These are phyloP conservation scores for Dicaeum eximium DNA, from an alignment of 2,113 vertebrate species.

Conservation along the genomic window DNA sequence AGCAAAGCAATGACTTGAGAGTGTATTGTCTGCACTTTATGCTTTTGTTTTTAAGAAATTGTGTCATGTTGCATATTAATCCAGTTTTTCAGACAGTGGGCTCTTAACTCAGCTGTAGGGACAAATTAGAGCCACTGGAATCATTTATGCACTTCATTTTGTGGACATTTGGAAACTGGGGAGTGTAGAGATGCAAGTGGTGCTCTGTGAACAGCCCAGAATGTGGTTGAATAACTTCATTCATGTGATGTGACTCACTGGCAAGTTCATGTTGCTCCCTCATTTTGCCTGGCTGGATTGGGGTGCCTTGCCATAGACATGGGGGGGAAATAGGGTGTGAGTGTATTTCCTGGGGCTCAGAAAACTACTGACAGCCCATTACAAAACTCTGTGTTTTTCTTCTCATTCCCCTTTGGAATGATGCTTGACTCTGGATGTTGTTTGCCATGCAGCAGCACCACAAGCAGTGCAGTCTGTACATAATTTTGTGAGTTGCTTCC, in stretches of 20 bases:
- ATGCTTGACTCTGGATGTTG: not conserved
- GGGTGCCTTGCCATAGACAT: not conserved
- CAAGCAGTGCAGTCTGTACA: not conserved
- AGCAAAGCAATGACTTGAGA: not conserved
- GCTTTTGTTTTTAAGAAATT: not conserved
- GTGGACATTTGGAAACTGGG: not conserved
- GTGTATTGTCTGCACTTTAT: not conserved
- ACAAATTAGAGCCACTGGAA: not conserved
- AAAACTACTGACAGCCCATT: not conserved
- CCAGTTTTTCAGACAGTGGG: not conserved
- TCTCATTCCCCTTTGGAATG: not conserved
- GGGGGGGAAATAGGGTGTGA: not conserved
- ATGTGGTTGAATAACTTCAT: not conserved
- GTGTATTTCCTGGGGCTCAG: not conserved
- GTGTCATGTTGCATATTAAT: not conserved
- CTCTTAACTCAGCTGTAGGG: not conserved
- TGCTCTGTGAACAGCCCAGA: not conserved
- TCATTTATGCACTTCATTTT: not conserved
- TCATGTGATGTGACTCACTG: not conserved
- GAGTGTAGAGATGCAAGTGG: fast-evolving
- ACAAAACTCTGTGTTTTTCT: not conserved
- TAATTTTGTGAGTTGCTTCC: not conserved
- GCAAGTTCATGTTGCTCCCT: not conserved
- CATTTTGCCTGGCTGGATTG: not conserved
- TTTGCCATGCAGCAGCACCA: not conserved